A percentile compares a stretch with the other conserved stretches of the same genome.
phyloP scores from a whole-genome alignment of 92 coral and sea anemone genomes.

The Parazoanthus swiftii region DNA sequence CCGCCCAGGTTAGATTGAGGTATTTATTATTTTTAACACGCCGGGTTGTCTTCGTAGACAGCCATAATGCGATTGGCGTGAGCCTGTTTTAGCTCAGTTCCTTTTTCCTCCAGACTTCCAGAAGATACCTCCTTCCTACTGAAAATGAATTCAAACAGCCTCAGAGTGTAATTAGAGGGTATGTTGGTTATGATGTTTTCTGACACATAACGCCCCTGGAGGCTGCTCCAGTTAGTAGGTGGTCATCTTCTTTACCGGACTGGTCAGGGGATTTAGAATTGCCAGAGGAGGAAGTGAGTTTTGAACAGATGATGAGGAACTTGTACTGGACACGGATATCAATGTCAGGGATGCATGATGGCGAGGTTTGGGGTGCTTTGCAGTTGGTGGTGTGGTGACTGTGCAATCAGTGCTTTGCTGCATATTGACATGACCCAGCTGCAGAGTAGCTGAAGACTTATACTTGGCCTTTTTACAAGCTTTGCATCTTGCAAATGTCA shows the following conservation, averaged over 20 bases:
- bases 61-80: slow-evolving; percentile 43
- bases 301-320: not conserved
- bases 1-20: not conserved
- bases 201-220: slow-evolving; percentile 45
- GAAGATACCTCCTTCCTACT: slow-evolving; percentile 36
- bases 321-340: slow-evolving; percentile 2
- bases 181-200: slow-evolving; percentile 25
- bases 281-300: not conserved
- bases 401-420: not conserved
- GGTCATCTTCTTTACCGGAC: slow-evolving; percentile 1
- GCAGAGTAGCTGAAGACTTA: slow-evolving; percentile 23
- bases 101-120: slow-evolving; percentile 45
- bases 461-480: slow-evolving; percentile 32
- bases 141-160: slow-evolving; percentile 47
- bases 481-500: slow-evolving; percentile 35
- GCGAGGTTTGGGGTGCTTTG: slow-evolving; percentile 4
- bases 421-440: slow-evolving; percentile 12
- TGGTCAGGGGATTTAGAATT: not conserved
- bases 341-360: not conserved
- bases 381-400: slow-evolving; percentile 27
- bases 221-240: slow-evolving; percentile 33
- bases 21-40: not conserved
- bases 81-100: slow-evolving; percentile 29
- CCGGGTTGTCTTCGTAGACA: not conserved
- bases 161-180: slow-evolving; percentile 41